phyloP scores from a whole-genome alignment of 1,140 invertebrate genomes.

The Sinella curviseta region DNA sequence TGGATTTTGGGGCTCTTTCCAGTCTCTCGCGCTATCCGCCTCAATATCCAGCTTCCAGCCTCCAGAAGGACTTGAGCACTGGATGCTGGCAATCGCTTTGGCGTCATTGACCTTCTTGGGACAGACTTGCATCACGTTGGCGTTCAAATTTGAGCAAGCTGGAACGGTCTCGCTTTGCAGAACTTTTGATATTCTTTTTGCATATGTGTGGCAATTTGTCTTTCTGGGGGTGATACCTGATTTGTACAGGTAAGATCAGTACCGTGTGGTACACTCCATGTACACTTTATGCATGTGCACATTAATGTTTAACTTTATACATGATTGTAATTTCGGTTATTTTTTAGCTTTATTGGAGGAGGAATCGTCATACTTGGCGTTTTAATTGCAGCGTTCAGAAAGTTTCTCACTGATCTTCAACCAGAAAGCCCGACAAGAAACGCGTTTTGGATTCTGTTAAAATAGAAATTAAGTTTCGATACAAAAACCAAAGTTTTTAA shows the following conservation, averaged over 20 bases:
- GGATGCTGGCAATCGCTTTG: conserved; percentile 27
- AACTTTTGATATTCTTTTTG: conserved; percentile 39
- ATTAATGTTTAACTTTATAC: background rate
- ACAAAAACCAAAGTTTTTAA: no score
- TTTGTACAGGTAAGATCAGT: background rate
- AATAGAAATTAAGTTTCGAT: background rate
- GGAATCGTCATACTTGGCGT: background rate
- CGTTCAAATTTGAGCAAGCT: conserved; percentile 34
- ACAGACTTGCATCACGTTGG: conserved; percentile 33
- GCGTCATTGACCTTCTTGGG: conserved; percentile 36
- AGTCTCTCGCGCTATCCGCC: conserved; percentile 7
- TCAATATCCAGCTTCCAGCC: conserved; percentile 12
- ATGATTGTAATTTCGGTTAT: no score
- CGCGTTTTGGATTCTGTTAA: background rate
- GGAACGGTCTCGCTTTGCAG: conserved; percentile 30
- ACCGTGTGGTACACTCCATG: no score
- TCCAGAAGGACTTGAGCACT: conserved; percentile 18
- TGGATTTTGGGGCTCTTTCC: conserved; percentile 20
- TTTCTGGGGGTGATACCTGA: conserved; percentile 26
- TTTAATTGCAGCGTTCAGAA: background rate
- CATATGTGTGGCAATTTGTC: conserved; percentile 38
- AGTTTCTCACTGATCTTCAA: conserved; percentile 3
- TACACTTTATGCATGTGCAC: conserved; percentile 6
- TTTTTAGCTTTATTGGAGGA: background rate
- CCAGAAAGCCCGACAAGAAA: background rate